These are phyloP conservation scores for Torymus texanus DNA, from an alignment of 2,888 invertebrate genomes.

Conservation along the genomic window DNA sequence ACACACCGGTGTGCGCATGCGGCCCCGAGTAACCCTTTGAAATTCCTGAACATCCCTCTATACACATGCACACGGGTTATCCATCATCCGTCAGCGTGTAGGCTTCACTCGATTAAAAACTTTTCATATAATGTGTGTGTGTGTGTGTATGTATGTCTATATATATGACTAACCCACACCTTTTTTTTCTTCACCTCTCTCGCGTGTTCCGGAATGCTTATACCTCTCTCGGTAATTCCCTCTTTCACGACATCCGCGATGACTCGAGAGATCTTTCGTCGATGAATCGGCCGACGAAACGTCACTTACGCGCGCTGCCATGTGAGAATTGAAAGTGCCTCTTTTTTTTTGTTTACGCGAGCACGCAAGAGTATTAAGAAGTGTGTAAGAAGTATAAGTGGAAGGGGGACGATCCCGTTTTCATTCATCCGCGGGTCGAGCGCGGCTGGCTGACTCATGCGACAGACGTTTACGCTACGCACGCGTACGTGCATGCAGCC, in stretches of 20 bases:
- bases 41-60: background rate
- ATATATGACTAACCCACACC: background rate
- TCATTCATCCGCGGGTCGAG: slow-evolving; percentile 42
- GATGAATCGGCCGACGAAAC: slow-evolving; percentile 28
- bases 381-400: background rate
- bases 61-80: background rate
- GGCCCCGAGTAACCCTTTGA: too few relatives aligned
- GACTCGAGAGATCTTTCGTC: background rate
- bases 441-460: slow-evolving; percentile 40
- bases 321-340: slow-evolving; percentile 29
- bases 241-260: slow-evolving; percentile 4
- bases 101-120: slow-evolving; percentile 33
- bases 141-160: too few relatives aligned
- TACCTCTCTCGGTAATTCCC: background rate
- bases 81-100: background rate
- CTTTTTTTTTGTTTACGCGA: background rate
- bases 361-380: background rate
- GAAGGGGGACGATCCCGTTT: slow-evolving; percentile 42
- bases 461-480: slow-evolving; percentile 9
- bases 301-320: slow-evolving; percentile 5
- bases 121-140: too few relatives aligned
- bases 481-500: slow-evolving; percentile 9
- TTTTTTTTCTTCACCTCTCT: background rate
- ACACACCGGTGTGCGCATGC: background rate
- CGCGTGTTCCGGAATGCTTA: too few relatives aligned